Evolutionary conservation across 2,113 vertebrate genomes (phyloP).

Genomic region (Clarias magur): DNA sequence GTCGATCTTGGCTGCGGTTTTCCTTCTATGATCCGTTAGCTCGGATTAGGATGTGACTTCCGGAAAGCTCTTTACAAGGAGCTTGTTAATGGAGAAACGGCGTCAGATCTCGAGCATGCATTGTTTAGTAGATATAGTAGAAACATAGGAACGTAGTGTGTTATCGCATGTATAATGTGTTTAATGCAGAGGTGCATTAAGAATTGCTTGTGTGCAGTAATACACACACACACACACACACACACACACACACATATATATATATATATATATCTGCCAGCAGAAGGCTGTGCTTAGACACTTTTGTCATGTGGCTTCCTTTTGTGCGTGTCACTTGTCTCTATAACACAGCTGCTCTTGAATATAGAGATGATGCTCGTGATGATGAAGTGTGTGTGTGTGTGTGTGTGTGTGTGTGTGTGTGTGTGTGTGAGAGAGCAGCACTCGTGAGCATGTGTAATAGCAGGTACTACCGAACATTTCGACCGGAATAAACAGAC

Average conservation of each 20-base stretch:
- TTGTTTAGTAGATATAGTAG: background rate
- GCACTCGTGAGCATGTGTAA: slow-evolving; percentile 8
- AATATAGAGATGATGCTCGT: slow-evolving; percentile 41
- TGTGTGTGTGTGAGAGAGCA: background rate
- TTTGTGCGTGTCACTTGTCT: slow-evolving; percentile 34
- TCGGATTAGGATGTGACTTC: slow-evolving; percentile 2
- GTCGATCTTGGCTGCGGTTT: slow-evolving; percentile 28
- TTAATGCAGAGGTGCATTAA: slow-evolving; percentile 3
- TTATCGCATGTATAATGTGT: background rate
- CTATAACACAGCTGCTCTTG: slow-evolving; percentile 41
- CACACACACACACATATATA: background rate
- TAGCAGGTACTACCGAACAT: slow-evolving; percentile 44
- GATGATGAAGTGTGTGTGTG: slow-evolving; percentile 19
- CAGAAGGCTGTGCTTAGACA: background rate
- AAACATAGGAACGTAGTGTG: background rate
- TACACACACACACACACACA: background rate
- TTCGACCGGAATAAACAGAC: slow-evolving; percentile 49
- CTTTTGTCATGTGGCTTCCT: slow-evolving; percentile 2
- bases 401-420: background rate
- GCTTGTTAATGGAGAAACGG: background rate
- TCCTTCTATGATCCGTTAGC: slow-evolving; percentile 28
- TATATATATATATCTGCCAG: background rate
- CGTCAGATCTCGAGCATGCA: slow-evolving; percentile 10
- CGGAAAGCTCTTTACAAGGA: slow-evolving; percentile 14
- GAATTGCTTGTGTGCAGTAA: background rate